Conservation (phyloP, 2,797 vertebrate genomes). For the Darevskia mixta region DNA sequence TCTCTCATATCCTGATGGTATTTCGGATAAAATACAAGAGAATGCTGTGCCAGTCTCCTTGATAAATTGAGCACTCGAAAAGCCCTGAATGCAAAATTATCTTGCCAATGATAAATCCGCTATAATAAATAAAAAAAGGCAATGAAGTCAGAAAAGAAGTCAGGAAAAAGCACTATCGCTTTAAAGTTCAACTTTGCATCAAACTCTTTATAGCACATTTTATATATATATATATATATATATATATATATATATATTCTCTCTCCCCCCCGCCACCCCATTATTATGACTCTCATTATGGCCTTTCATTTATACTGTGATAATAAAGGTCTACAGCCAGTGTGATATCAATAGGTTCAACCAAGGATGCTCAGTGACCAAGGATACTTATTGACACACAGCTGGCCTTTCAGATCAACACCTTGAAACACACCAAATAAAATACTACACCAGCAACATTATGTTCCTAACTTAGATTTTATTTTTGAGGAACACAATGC, state of each 20-base stretch:
- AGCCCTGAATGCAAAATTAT: constrained; percentile 71
- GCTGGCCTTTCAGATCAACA: background rate
- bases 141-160: constrained; percentile 53
- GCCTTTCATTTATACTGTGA: background rate
- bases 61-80: constrained; percentile 74
- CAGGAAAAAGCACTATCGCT: constrained; percentile 18
- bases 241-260: too few relatives aligned
- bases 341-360: background rate
- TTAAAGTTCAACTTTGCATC: constrained; percentile 53
- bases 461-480: background rate
- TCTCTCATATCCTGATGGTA: constrained; percentile 59
- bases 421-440: constrained; percentile 9
- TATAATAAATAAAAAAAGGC: constrained; percentile 64
- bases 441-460: background rate
- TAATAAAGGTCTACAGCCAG: constrained; percentile 38
- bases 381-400: background rate
- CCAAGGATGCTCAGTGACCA: background rate
- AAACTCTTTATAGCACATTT: constrained; percentile 25
- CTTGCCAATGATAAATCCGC: constrained; percentile 71
- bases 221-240: background rate
- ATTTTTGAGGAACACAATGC: background rate
- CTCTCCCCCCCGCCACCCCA: constrained; percentile 7
- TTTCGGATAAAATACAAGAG: constrained; percentile 73
- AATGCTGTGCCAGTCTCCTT: constrained; percentile 55
- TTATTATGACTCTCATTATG: constrained; percentile 10